phyloP scores from a whole-genome alignment of 2,888 invertebrate species.

The Halocaridina rubra region DNA sequence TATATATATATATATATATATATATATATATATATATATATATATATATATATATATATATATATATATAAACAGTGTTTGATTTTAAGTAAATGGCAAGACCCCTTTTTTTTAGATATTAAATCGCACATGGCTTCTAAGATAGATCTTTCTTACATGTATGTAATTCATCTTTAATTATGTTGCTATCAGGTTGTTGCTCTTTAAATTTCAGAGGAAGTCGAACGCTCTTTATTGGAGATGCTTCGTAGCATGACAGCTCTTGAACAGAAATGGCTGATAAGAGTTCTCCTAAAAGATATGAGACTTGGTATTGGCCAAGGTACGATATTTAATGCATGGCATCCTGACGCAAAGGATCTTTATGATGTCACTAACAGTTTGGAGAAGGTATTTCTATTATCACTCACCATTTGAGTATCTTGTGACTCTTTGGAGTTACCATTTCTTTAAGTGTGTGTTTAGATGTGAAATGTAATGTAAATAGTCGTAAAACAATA shows the following conservation, averaged over 20 bases:
- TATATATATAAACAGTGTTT: no score
- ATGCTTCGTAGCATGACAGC: slow-evolving; percentile 79
- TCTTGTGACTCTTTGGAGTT: no score
- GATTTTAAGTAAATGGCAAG: no score
- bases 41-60: not conserved
- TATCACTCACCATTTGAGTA: no score
- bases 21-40: not conserved
- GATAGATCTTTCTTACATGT: no score
- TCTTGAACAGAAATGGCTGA: slow-evolving; percentile 89
- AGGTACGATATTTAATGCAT: slow-evolving; percentile 77
- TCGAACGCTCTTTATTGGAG: slow-evolving; percentile 76
- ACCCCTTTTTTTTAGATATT: no score
- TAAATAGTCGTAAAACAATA: no score
- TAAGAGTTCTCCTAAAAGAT: slow-evolving; percentile 89
- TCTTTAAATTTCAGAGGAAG: slow-evolving; percentile 67
- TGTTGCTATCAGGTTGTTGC: no score
- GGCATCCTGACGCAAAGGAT: slow-evolving; percentile 85
- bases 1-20: not conserved
- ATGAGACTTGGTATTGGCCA: slow-evolving; percentile 82
- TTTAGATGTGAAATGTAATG: no score
- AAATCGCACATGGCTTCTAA: not conserved
- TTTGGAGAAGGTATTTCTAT: slow-evolving; percentile 74
- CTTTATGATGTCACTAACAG: slow-evolving; percentile 79
- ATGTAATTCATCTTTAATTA: no score
- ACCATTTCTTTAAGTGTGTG: no score